phyloP scores from a whole-genome alignment of 2,888 invertebrate genomes.

The Limnephilus rhombicus region DNA sequence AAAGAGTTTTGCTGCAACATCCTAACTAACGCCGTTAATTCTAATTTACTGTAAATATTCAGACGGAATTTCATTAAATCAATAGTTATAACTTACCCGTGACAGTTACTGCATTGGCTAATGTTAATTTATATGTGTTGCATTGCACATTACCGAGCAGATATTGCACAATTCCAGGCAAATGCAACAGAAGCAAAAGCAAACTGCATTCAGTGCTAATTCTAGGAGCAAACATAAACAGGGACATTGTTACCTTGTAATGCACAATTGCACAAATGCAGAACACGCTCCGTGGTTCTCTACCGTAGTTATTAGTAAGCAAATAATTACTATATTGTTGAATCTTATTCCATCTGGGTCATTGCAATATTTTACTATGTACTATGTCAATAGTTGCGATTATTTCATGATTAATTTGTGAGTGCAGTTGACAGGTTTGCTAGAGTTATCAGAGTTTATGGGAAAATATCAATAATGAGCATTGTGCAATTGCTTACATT shows the following conservation, averaged over 20 bases:
- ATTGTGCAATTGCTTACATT: no score
- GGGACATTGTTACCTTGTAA: constrained; percentile 24
- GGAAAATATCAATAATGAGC: no score
- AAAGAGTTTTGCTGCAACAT: not conserved
- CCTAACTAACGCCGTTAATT: not conserved
- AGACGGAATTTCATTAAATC: constrained; percentile 32
- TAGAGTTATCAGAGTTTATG: not conserved
- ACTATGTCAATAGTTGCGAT: not conserved
- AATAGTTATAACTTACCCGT: constrained; percentile 36
- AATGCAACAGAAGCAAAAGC: constrained; percentile 34
- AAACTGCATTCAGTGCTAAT: constrained; percentile 35
- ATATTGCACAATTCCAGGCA: constrained; percentile 43
- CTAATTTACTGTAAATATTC: constrained; percentile 18
- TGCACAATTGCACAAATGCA: not conserved
- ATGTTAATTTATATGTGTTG: constrained; percentile 46
- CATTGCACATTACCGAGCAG: constrained; percentile 29
- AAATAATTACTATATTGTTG: not conserved
- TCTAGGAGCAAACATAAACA: constrained; percentile 29
- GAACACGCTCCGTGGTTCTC: not conserved
- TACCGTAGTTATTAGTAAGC: not conserved
- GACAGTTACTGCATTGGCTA: constrained; percentile 46
- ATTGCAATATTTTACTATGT: not conserved
- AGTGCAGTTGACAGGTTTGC: not conserved
- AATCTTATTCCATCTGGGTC: not conserved
- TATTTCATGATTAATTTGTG: not conserved